A percentile compares a stretch with the other conserved stretches of the same genome.
Conservation (phyloP, 2,888 invertebrate species). For the Stenolophus ochropezus region DNA sequence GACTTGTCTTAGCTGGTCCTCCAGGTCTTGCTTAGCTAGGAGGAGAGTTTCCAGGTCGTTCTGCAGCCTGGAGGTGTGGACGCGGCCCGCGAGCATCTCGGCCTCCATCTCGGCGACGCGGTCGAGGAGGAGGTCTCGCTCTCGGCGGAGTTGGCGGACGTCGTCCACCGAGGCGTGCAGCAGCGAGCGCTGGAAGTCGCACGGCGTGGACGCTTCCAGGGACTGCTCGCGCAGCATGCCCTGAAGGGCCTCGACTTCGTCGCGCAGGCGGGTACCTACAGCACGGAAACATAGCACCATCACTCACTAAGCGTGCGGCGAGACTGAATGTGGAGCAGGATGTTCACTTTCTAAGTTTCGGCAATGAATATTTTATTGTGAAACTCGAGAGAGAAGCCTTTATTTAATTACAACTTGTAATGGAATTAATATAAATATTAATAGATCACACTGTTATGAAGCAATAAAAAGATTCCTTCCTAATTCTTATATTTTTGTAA, state of each 20-base stretch:
- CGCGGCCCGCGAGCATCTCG: slow-evolving; percentile 80
- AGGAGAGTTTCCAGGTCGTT: slow-evolving; percentile 79
- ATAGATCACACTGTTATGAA: too few species aligned
- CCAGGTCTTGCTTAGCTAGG: slow-evolving; percentile 76
- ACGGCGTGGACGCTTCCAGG: slow-evolving; percentile 62
- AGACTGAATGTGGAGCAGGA: neutral
- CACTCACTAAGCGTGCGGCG: neutral
- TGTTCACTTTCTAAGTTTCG: slow-evolving; percentile 16
- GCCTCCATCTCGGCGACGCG: slow-evolving; percentile 86
- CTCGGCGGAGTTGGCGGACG: slow-evolving; percentile 79
- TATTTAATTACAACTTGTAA: too few species aligned
- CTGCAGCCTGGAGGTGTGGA: slow-evolving; percentile 80
- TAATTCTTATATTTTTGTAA: too few species aligned
- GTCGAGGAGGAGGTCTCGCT: slow-evolving; percentile 84
- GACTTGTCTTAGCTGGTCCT: slow-evolving; percentile 77
- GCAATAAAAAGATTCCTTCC: too few species aligned
- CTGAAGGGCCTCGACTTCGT: slow-evolving; percentile 82
- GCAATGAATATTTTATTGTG: neutral
- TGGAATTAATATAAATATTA: too few species aligned
- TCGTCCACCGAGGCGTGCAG: slow-evolving; percentile 74
- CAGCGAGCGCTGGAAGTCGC: slow-evolving; percentile 69
- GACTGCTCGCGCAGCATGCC: slow-evolving; percentile 72
- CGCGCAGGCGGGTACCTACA: slow-evolving; percentile 78
- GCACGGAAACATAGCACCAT: slow-evolving; percentile 1
- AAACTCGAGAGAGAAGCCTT: too few species aligned